These are phyloP conservation scores for Perdita meconis DNA, from an alignment of 2,888 invertebrate species.

Conservation along the genomic window DNA sequence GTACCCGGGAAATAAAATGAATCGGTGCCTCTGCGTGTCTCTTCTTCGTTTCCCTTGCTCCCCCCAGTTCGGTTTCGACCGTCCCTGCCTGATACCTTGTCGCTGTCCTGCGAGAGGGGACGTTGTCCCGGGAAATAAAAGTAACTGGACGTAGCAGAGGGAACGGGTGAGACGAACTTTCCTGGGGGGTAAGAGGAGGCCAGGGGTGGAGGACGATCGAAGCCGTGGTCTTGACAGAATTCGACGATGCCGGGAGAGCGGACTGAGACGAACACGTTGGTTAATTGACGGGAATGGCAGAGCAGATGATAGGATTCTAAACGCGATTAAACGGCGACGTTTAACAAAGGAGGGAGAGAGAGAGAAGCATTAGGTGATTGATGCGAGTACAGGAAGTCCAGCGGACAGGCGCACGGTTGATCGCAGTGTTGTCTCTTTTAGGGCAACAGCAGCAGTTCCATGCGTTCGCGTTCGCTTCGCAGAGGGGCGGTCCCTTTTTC, in stretches of 20 bases:
- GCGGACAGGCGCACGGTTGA: conserved; percentile 85
- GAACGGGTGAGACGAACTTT: neutral
- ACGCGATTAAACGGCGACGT: neutral
- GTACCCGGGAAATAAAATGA: conserved; percentile 79
- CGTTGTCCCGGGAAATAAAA: conserved; percentile 34
- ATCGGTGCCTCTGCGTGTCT: conserved; percentile 69
- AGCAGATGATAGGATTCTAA: neutral
- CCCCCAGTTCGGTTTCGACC: conserved; percentile 40
- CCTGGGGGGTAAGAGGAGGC: neutral
- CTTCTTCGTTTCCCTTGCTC: conserved; percentile 38
- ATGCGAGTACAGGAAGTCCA: conserved; percentile 83
- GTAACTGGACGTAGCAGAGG: neutral
- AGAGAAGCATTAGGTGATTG: conserved; percentile 16
- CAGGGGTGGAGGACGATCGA: neutral
- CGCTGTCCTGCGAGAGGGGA: conserved; percentile 12
- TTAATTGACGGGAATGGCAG: conserved; percentile 6
- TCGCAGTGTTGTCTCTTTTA: conserved; percentile 94
- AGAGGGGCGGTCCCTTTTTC: conserved; percentile 82
- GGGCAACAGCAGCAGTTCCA: conserved; percentile 98
- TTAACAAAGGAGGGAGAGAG: neutral
- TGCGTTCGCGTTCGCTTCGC: conserved; percentile 90
- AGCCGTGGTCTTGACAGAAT: neutral
- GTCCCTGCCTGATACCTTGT: conserved; percentile 26
- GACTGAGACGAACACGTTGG: neutral
- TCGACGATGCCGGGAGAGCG: too few species aligned